These are phyloP conservation scores for Hymenopus coronatus DNA, from an alignment of 2,888 invertebrate genomes.

Conservation along the genomic window DNA sequence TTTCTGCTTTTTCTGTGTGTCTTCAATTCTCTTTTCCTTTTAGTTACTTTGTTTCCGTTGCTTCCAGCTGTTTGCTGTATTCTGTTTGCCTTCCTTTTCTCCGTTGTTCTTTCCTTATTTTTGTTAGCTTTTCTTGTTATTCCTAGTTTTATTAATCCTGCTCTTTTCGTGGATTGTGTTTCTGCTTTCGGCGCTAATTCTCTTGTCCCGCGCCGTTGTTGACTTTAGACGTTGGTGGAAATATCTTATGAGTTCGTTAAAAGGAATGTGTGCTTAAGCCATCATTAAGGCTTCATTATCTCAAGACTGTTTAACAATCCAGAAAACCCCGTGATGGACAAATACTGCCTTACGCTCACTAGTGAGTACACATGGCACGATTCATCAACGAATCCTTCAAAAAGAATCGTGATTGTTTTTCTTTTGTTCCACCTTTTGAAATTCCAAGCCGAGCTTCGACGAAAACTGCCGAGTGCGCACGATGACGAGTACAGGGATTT, in stretches of 20 bases:
- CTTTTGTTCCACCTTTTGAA: too few relatives aligned
- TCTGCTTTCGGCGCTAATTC: not conserved
- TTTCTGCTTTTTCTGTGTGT: not conserved
- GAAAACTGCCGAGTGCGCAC: too few relatives aligned
- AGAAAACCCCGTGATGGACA: not conserved
- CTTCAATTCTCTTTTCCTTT: not conserved
- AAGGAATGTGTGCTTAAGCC: not conserved
- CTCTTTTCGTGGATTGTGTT: too few relatives aligned
- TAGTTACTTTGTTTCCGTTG: not conserved
- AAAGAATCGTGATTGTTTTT: too few relatives aligned
- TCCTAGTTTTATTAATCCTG: too few relatives aligned
- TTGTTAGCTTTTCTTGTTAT: too few relatives aligned
- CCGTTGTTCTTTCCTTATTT: too few relatives aligned
- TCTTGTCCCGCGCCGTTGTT: not conserved
- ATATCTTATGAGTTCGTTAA: not conserved
- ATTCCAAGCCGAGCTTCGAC: too few relatives aligned
- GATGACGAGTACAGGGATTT: too few relatives aligned
- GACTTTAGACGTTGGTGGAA: not conserved
- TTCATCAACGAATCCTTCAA: too few relatives aligned
- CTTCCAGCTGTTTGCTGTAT: not conserved
- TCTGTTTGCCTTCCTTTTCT: not conserved
- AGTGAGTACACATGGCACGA: too few relatives aligned
- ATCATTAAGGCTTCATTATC: not conserved
- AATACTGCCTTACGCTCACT: not conserved
- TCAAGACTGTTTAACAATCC: not conserved